Conservation (phyloP, 92 coral and sea anemone species). For the Porites cylindrica region DNA sequence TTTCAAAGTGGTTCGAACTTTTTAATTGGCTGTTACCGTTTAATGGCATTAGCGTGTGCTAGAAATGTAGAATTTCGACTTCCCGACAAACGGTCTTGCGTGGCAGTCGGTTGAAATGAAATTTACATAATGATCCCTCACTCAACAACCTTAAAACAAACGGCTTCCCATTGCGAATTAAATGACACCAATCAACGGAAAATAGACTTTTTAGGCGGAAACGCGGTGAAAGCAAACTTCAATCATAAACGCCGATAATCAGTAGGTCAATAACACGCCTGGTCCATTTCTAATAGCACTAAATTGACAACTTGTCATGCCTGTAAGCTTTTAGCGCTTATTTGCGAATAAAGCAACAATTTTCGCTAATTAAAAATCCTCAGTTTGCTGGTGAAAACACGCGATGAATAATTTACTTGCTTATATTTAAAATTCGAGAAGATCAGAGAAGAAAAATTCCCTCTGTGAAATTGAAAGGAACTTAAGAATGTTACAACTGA, state of each 20-base stretch:
- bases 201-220: not conserved
- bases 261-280: not conserved
- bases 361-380: constrained; percentile 14
- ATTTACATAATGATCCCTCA: not conserved
- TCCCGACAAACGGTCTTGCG: not conserved
- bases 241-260: not conserved
- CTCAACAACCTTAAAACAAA: not conserved
- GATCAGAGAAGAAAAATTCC: not conserved
- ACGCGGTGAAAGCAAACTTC: not conserved
- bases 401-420: not conserved
- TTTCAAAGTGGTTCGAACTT: too few species aligned
- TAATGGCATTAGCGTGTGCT: too few species aligned
- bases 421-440: not conserved
- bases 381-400: not conserved
- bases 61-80: not conserved
- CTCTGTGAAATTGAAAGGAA: not conserved
- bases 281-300: not conserved
- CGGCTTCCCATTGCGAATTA: not conserved
- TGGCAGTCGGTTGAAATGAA: not conserved
- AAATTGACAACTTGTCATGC: not conserved
- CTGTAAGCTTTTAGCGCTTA: not conserved
- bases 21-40: too few species aligned
- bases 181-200: not conserved
- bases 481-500: too few species aligned
- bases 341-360: constrained; percentile 2